These are phyloP conservation scores for Chaenogobius annularis DNA, from an alignment of 2,113 vertebrate genomes.

Conservation along the genomic window DNA sequence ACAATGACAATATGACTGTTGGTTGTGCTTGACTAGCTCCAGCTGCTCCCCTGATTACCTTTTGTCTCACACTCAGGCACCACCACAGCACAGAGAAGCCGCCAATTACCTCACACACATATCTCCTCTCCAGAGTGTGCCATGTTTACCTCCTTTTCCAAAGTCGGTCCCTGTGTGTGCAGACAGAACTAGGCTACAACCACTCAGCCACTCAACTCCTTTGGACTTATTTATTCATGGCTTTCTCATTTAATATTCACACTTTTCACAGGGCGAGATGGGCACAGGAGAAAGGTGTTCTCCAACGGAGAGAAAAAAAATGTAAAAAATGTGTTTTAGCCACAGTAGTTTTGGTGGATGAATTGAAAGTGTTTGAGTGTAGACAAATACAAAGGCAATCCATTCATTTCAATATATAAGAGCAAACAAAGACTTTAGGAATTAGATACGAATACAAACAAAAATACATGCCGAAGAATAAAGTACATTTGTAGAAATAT, in stretches of 20 bases:
- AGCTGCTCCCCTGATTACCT: slow-evolving; percentile 58
- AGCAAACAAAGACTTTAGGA: too few species aligned
- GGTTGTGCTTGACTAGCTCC: neutral
- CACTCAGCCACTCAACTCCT: slow-evolving; percentile 62
- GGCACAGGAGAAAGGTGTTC: slow-evolving; percentile 69
- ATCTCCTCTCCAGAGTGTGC: slow-evolving; percentile 53
- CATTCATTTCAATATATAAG: too few species aligned
- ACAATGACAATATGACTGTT: neutral
- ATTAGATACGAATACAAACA: too few species aligned
- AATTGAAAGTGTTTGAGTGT: slow-evolving; percentile 26
- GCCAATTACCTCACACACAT: slow-evolving; percentile 68
- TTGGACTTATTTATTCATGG: slow-evolving; percentile 80
- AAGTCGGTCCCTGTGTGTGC: slow-evolving; percentile 16
- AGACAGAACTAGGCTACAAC: slow-evolving; percentile 62
- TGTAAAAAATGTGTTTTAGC: slow-evolving; percentile 65
- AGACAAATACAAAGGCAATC: too few species aligned
- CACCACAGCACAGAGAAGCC: slow-evolving; percentile 51
- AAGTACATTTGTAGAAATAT: too few species aligned
- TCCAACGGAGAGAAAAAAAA: slow-evolving; percentile 61
- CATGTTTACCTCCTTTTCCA: slow-evolving; percentile 18
- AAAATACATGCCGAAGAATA: too few species aligned
- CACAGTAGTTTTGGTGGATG: slow-evolving; percentile 74
- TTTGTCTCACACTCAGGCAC: slow-evolving; percentile 58
- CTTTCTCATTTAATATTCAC: slow-evolving; percentile 80
- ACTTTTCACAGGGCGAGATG: slow-evolving; percentile 75